Evolutionary conservation across 2,797 vertebrate genomes (phyloP), one percentile per base, ranked within the genome.

Genomic region (Galaxias olidus): DNA sequence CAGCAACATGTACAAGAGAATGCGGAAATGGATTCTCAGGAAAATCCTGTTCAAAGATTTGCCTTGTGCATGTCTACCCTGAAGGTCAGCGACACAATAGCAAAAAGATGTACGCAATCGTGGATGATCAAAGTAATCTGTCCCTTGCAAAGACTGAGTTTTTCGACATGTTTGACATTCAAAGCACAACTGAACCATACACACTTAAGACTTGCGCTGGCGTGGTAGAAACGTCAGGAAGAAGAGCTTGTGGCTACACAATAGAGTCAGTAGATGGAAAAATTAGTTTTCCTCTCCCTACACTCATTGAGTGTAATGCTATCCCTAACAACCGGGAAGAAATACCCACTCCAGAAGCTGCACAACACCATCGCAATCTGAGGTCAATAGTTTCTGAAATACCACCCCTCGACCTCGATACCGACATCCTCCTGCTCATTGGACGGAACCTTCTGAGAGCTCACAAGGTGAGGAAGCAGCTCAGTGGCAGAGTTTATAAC

Each of bases 371-470:
- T 6, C 14, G 1, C 0, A 69, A 76, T 17, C 15, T 76, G 12
- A 61, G 8, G 9, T 0, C 30, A 1, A 58, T 72, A 11, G 69
- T 62, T 12, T 6, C 10, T 15, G 13, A 76, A 2, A 62, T 66
- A 49, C 66, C 40, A 8, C 62, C 62, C 6, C 30, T 66, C 0
- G 49, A 72, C 10, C 42, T 49, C n/a, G 9, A 46, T 1, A 13
- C 44, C 1, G 45, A 64, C 9, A 71, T 77, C 8, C 59, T 78
- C 0, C 50, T 74, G 6, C 41, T 74, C 1, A 10, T 72, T 0
- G 64, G 75, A 41, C 8, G 61, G 1, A 42, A 80, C 8, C 30
- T 77, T 10, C 9, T 77, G 9, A n/a, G n/a, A n/a, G n/a, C n/a
- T n/a, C n/a, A n/a, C n/a, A 19, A 77, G 9, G 68, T 72, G 0